A percentile compares a stretch with the other conserved stretches of the same genome.
phyloP scores from a whole-genome alignment of 2,113 vertebrate genomes.

The Ivindomyrus marchei region DNA sequence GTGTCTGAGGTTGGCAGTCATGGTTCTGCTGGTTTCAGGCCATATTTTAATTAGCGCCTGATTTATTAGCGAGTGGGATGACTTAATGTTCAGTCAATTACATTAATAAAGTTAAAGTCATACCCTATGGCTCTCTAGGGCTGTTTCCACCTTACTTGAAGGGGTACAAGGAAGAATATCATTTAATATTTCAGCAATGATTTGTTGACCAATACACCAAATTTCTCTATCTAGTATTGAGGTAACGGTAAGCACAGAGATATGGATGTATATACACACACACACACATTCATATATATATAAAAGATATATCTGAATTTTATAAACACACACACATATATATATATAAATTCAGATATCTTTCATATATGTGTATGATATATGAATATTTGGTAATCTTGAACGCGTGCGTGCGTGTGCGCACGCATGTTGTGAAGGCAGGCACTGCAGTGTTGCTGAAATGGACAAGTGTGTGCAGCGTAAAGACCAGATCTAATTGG shows the following conservation, averaged over 20 bases:
- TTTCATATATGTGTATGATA: no score
- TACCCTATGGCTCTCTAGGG: neutral
- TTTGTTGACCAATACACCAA: neutral
- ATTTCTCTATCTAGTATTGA: conserved; percentile 23
- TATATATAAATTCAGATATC: no score
- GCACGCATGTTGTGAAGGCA: neutral
- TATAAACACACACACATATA: no score
- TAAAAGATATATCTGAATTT: no score
- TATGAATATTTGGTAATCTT: no score
- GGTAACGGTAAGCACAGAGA: neutral
- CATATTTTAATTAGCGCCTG: neutral
- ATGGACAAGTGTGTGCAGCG: conserved; percentile 52
- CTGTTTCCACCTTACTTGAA: neutral
- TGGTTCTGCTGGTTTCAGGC: neutral
- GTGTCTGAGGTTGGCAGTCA: neutral
- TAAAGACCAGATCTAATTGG: conserved; percentile 59
- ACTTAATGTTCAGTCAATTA: neutral
- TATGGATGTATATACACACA: no score
- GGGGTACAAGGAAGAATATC: neutral
- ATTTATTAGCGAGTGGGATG: neutral
- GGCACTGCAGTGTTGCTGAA: conserved; percentile 27
- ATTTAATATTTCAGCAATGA: neutral
- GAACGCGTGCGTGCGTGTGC: neutral
- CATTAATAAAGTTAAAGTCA: neutral
- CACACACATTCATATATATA: no score